Conservation (phyloP, 2,888 invertebrate genomes). For the Lasioglossum malachurum region DNA sequence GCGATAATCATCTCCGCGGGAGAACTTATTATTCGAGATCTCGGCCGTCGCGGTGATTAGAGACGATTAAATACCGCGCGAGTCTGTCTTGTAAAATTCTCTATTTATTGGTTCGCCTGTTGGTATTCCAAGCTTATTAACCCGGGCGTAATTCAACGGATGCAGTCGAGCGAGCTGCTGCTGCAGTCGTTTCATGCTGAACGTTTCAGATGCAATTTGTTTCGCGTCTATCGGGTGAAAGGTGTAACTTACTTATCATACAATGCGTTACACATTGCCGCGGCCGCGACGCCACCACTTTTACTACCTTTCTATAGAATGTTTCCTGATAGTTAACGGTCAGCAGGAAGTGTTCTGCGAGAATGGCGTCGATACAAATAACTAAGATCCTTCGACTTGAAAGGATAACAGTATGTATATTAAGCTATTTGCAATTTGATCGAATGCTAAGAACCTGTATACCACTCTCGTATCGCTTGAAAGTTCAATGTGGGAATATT, state of each 20-base stretch:
- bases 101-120: not conserved
- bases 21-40: slow-evolving; percentile 11
- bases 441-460: too few species aligned
- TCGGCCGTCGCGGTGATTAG: not conserved
- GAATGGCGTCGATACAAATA: not conserved
- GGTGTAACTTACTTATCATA: slow-evolving; percentile 57
- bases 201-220: slow-evolving; percentile 20
- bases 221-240: slow-evolving; percentile 49
- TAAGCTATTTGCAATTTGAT: not conserved
- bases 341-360: slow-evolving; percentile 21
- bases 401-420: not conserved
- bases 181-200: not conserved
- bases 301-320: slow-evolving; percentile 43
- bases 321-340: not conserved
- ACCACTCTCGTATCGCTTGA: too few species aligned
- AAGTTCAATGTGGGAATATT: not conserved
- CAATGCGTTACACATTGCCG: slow-evolving; percentile 38
- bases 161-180: not conserved
- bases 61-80: slow-evolving; percentile 4
- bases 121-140: not conserved
- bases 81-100: not conserved
- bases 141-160: not conserved
- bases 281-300: slow-evolving; percentile 11
- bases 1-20: slow-evolving; percentile 11
- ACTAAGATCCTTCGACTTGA: not conserved